Conservation (phyloP, 2,797 vertebrate genomes). For the Lepilemur ruficaudatus region DNA sequence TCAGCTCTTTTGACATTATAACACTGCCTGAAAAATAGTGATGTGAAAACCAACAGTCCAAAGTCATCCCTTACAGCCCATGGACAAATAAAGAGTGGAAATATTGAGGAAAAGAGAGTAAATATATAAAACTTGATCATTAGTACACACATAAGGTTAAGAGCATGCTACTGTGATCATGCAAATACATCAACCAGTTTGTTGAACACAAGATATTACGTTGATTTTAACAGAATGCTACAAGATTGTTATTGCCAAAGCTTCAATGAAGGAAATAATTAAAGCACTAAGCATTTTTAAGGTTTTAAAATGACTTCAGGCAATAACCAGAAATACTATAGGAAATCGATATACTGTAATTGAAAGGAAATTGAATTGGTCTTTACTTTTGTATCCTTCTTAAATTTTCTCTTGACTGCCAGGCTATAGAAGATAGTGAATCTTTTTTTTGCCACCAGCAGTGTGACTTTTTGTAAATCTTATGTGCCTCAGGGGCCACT, state of each 20-base stretch:
- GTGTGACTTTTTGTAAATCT: conserved; percentile 16
- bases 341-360: conserved; percentile 50
- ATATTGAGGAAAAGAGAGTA: conserved; percentile 56
- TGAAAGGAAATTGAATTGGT: conserved; percentile 54
- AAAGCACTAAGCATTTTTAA: conserved; percentile 66
- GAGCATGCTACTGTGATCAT: neutral
- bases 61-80: conserved; percentile 52
- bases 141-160: neutral
- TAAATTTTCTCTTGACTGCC: neutral
- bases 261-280: conserved; percentile 69
- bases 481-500: neutral
- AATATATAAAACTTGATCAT: conserved; percentile 31
- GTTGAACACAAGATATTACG: conserved; percentile 71
- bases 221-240: conserved; percentile 76
- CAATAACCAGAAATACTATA: neutral
- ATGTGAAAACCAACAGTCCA: neutral
- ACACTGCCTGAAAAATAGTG: conserved; percentile 60
- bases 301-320: conserved; percentile 47
- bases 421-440: neutral
- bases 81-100: conserved; percentile 72
- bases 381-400: conserved; percentile 19
- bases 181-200: conserved; percentile 65
- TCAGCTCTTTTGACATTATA: conserved; percentile 50
- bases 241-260: conserved; percentile 70
- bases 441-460: neutral